phyloP scores from a whole-genome alignment of 2,888 invertebrate species.

The Leptinotarsa rubiginosa region DNA sequence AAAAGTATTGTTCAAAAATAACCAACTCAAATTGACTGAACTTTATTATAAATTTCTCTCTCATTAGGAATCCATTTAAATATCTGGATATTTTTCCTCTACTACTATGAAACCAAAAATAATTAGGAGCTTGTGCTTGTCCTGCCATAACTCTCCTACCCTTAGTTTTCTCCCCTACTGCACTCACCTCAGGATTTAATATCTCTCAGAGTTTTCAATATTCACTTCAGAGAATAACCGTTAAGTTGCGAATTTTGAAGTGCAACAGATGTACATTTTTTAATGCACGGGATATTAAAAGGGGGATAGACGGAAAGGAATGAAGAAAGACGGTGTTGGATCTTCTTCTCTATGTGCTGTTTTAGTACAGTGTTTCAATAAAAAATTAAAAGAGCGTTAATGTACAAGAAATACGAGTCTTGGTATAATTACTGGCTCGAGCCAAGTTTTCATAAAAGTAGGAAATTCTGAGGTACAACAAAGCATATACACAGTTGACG shows the following conservation, averaged over 20 bases:
- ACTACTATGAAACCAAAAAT: background rate
- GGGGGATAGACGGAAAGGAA: constrained; percentile 18
- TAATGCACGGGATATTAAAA: constrained; percentile 39
- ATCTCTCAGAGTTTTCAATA: constrained; percentile 20
- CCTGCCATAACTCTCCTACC: background rate
- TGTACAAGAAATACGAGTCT: constrained; percentile 24
- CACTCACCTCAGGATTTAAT: constrained; percentile 10
- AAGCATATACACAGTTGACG: background rate
- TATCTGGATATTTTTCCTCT: too few species aligned
- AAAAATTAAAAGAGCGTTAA: constrained; percentile 25
- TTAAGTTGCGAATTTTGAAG: constrained; percentile 28
- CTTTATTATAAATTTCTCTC: too few species aligned
- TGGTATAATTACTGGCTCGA: background rate
- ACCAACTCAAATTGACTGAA: too few species aligned
- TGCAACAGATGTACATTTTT: constrained; percentile 44
- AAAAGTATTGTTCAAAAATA: too few species aligned
- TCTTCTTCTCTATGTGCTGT: constrained; percentile 11
- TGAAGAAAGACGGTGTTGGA: constrained; percentile 16
- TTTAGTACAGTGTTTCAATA: constrained; percentile 23
- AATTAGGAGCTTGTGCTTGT: background rate
- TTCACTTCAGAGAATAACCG: constrained; percentile 13
- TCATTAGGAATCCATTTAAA: too few species aligned
- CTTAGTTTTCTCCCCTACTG: background rate
- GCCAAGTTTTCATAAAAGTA: constrained; percentile 7
- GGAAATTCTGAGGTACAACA: background rate